phyloP scores from a whole-genome alignment of 2,797 vertebrate species.

The Coregonus ussuriensis region DNA sequence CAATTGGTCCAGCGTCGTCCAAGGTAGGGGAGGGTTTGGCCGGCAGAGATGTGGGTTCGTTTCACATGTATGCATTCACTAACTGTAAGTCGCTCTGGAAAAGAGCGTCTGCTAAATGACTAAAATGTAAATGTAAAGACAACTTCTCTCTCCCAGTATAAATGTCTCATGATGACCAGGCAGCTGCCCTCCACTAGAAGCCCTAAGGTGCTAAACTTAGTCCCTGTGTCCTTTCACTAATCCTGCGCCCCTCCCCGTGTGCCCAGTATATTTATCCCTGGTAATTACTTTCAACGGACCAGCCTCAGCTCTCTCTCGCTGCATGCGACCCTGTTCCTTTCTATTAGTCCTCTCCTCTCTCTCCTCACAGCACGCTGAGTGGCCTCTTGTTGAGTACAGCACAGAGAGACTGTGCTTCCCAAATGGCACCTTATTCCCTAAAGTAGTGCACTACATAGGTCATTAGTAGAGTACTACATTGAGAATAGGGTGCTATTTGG shows the following conservation, averaged over 20 bases:
- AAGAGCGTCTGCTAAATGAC: too few relatives aligned
- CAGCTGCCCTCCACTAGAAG: conserved; percentile 43
- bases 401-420: too few relatives aligned
- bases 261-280: conserved; percentile 66
- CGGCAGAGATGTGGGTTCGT: too few relatives aligned
- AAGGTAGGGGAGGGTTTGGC: too few relatives aligned
- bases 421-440: too few relatives aligned
- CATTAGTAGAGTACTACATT: neutral
- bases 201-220: conserved; percentile 54
- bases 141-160: conserved; percentile 35
- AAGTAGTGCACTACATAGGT: neutral
- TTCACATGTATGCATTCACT: too few relatives aligned
- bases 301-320: conserved; percentile 40
- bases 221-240: conserved; percentile 56
- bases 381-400: too few relatives aligned
- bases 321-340: neutral
- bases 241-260: conserved; percentile 44
- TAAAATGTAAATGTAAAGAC: neutral
- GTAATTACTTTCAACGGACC: conserved; percentile 69
- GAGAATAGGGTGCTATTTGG: neutral
- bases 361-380: neutral
- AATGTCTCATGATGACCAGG: conserved; percentile 29
- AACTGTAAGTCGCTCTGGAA: too few relatives aligned
- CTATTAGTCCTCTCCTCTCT: neutral
- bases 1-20: too few relatives aligned